Evolutionary conservation across 2,888 invertebrate genomes (phyloP).

Genomic region (Dyspetes luteomarginatus): DNA sequence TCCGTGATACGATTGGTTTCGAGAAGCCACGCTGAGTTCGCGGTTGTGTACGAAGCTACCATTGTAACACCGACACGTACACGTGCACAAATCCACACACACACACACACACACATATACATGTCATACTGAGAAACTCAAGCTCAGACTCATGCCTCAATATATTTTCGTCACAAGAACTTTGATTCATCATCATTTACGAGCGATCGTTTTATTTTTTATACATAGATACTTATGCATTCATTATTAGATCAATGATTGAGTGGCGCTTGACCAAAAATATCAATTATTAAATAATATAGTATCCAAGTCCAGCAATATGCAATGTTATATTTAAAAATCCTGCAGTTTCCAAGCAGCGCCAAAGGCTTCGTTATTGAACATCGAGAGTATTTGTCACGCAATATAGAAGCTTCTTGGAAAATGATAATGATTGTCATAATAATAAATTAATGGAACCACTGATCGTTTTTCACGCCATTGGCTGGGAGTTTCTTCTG

Average conservation of each 20-base stretch:
- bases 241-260: not conserved
- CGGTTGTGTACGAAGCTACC: conserved; percentile 17
- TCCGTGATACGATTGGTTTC: conserved; percentile 69
- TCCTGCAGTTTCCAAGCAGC: no score
- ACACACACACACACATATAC: conserved; percentile 10
- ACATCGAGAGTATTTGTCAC: no score
- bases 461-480: no score
- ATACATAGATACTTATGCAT: not conserved
- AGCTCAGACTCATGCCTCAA: conserved; percentile 16
- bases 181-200: not conserved
- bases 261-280: not conserved
- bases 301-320: no score
- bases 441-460: no score
- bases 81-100: conserved; percentile 5
- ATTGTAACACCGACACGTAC: conserved; percentile 14
- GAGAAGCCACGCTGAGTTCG: conserved; percentile 40
- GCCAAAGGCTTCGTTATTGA: no score
- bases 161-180: conserved; percentile 7
- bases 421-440: no score
- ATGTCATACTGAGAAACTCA: conserved; percentile 8
- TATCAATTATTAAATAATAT: not conserved
- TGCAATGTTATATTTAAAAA: no score
- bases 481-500: no score
- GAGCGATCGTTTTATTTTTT: not conserved
- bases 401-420: no score